phyloP scores from a whole-genome alignment of 2,797 vertebrate genomes.

The Dipus sagitta region DNA sequence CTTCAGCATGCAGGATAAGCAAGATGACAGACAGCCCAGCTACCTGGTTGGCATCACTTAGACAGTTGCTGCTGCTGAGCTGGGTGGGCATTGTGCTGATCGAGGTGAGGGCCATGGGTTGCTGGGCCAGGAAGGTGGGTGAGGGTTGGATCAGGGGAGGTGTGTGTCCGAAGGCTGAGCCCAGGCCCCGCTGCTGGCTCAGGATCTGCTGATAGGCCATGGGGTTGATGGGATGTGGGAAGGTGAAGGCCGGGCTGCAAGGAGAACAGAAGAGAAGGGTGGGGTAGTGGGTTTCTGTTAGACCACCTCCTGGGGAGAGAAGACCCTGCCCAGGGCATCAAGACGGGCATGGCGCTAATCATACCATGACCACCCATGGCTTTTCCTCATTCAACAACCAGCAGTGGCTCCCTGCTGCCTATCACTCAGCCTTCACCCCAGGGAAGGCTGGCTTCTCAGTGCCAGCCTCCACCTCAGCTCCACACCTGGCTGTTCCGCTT shows the following conservation, averaged over 20 bases:
- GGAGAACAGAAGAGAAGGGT: not conserved
- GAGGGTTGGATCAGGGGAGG: slow-evolving; percentile 95
- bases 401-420: not conserved
- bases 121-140: slow-evolving; percentile 92
- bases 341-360: not conserved
- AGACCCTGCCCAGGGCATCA: not conserved
- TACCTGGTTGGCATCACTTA: slow-evolving; percentile 93
- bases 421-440: not conserved
- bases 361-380: accelerated
- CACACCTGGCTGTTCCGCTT: not conserved
- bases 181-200: slow-evolving; percentile 95
- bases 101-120: slow-evolving; percentile 90
- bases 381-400: not conserved
- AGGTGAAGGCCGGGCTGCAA: slow-evolving; percentile 95
- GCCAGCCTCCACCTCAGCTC: not conserved
- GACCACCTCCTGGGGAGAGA: not conserved
- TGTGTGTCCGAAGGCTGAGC: slow-evolving; percentile 95
- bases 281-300: accelerated
- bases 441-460: not conserved
- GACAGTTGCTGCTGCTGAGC: slow-evolving; percentile 88
- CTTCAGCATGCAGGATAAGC: accelerated
- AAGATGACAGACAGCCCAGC: not conserved
- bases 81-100: slow-evolving; percentile 86
- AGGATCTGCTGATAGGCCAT: slow-evolving; percentile 97
- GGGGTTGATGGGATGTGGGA: slow-evolving; percentile 96